These are phyloP conservation scores for Acestrorhynchus altus DNA, from an alignment of 2,797 vertebrate genomes.

Conservation along the genomic window DNA sequence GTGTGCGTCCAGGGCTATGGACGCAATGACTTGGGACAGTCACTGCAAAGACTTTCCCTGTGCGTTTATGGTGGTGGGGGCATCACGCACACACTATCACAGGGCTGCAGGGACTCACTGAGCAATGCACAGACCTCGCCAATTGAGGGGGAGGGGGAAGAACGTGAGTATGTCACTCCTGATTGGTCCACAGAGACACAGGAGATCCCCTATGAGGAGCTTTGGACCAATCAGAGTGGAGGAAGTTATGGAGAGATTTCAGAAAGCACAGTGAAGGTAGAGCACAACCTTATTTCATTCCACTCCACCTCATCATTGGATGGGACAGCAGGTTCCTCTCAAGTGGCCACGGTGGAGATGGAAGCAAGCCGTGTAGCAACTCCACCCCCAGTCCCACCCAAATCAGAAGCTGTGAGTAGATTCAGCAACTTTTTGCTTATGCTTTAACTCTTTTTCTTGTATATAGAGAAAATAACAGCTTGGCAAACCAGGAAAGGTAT, in stretches of 20 bases:
- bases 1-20: constrained; percentile 80
- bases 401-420: constrained; percentile 95
- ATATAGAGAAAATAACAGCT: no score
- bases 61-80: constrained; percentile 76
- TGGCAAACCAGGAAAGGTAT: no score
- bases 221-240: constrained; percentile 87
- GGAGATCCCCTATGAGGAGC: constrained; percentile 96
- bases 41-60: constrained; percentile 83
- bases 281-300: constrained; percentile 87
- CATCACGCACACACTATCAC: constrained; percentile 59
- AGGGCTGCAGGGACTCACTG: constrained; percentile 78
- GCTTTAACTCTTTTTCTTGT: neutral
- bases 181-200: constrained; percentile 89
- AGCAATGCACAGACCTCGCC: constrained; percentile 64
- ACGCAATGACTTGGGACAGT: constrained; percentile 79
- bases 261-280: constrained; percentile 76
- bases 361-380: constrained; percentile 77
- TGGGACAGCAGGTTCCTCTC: constrained; percentile 72
- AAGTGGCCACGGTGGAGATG: constrained; percentile 65
- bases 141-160: constrained; percentile 71
- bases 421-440: neutral
- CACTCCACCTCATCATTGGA: constrained; percentile 77
- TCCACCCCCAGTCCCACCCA: constrained; percentile 92
- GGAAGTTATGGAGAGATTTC: constrained; percentile 68
- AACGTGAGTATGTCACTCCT: constrained; percentile 90